These are phyloP conservation scores for Choristoneura fumiferana DNA, from an alignment of 1,140 invertebrate species.

Conservation along the genomic window DNA sequence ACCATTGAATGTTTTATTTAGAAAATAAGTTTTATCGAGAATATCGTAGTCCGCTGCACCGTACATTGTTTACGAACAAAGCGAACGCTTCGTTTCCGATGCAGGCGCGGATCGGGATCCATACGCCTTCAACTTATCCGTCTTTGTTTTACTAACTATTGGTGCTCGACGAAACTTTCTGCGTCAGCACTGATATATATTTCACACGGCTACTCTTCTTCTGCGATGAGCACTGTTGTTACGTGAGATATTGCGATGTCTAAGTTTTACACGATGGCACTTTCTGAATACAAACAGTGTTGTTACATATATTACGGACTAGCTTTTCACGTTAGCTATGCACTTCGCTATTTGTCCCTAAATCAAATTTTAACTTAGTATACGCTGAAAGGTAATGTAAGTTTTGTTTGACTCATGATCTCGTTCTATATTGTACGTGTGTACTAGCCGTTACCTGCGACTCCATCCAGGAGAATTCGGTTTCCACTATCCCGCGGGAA, in stretches of 20 bases:
- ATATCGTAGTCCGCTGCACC: conserved; percentile 42
- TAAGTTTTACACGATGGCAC: neutral
- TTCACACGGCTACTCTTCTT: conserved; percentile 12
- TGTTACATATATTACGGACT: no score
- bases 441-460: no score
- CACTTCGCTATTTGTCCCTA: no score
- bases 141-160: conserved; percentile 63
- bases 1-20: neutral
- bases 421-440: no score
- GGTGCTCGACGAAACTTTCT: conserved; percentile 57
- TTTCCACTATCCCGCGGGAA: no score
- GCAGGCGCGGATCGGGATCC: conserved; percentile 39
- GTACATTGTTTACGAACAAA: conserved; percentile 66
- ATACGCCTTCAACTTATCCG: conserved; percentile 53
- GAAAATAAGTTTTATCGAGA: conserved; percentile 53
- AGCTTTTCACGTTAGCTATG: no score
- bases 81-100: conserved; percentile 49
- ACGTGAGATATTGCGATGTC: conserved; percentile 25
- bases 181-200: conserved; percentile 18
- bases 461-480: no score
- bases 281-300: no score
- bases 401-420: no score
- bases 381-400: no score
- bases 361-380: no score
- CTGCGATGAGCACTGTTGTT: conserved; percentile 7